Base-by-base conservation (phyloP, 2,888 invertebrate genomes). In the Molanna angustata region DNA sequence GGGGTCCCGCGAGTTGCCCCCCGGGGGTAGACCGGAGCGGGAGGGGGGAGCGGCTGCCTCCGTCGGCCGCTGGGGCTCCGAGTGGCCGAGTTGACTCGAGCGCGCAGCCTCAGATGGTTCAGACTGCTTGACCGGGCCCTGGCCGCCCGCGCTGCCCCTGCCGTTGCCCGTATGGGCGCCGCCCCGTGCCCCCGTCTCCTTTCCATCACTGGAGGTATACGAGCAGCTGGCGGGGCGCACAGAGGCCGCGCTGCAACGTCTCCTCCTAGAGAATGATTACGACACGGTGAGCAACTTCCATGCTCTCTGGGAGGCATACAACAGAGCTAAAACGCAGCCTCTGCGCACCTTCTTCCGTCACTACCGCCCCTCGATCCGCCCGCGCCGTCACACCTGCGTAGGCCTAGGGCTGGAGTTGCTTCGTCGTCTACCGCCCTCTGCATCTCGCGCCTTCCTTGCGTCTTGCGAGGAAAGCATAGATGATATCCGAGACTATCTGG, bases 41-140 rank as follows among this genome's bases (percentile, higher is more conserved):
- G 78, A 78, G 64, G 70, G 69, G 65, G 74, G 78, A 61, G 82
- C 82, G 67, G 80, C 85, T 76, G 90, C 90, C 76, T 82, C 86
- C 70, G 90, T 90, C 70, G 90, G 90, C 69, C 86, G 91, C 64
- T 93, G 91, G 91, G 92, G 91, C 74, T 85, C 87, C 78, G 92
- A 93, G 77, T 94, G 93, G 94, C 94, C 94, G 80, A 93, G 93
- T 92, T 94, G 94, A 94, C 93, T 94, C 93, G 87, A 84, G 82
- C 76, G 78, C 76, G 70, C 72, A 69, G 66, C 70, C 67, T 66
- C 70, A 72, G 73, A 76, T 75, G 67, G 63, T 62, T 65, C 62
- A 69, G 65, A 70, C 69, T 64, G 64, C 64, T 62, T 63, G 64
- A 59, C 57, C 51, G 56, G 53, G 56, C 54, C 54, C 62, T 59